These are phyloP conservation scores for Drosophila fuyamai DNA, from an alignment of 1,140 invertebrate species.

Conservation along the genomic window DNA sequence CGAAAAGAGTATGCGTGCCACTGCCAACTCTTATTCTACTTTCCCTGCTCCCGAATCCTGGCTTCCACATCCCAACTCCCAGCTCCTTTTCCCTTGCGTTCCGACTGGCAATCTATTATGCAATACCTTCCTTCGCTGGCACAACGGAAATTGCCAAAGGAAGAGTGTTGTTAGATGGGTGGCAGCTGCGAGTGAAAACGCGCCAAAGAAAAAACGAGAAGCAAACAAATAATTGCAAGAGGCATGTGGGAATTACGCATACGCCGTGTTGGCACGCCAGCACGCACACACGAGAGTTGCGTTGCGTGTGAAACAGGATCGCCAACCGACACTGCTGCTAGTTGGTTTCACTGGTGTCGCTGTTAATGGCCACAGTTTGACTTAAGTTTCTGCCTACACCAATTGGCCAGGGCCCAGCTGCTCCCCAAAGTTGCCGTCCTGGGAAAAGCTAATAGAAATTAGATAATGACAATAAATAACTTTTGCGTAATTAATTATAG, in stretches of 20 bases:
- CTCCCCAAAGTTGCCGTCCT: constrained; percentile 7
- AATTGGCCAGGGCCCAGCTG: constrained; percentile 26
- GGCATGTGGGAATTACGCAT: constrained; percentile 73
- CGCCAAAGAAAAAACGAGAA: constrained; percentile 25
- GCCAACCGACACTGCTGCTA: constrained; percentile 2
- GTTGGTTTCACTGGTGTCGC: constrained; percentile 56
- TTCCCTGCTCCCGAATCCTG: neutral
- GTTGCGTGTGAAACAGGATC: constrained; percentile 48
- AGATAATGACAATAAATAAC: constrained; percentile 77
- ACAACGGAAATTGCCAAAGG: constrained; percentile 74
- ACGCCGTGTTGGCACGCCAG: constrained; percentile 56
- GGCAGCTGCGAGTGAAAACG: constrained; percentile 30
- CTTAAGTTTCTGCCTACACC: constrained; percentile 56
- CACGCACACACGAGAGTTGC: constrained; percentile 59
- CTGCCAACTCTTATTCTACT: neutral
- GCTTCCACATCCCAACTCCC: neutral
- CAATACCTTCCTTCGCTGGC: constrained; percentile 52
- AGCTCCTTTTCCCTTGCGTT: neutral
- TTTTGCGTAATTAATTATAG: constrained; percentile 70
- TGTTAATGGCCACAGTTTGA: constrained; percentile 70
- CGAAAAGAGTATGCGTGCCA: constrained; percentile 55
- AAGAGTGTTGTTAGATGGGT: constrained; percentile 78
- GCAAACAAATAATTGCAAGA: constrained; percentile 66
- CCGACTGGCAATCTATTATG: constrained; percentile 66
- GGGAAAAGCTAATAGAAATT: constrained; percentile 67